phyloP scores from a whole-genome alignment of 2,797 vertebrate genomes.

The Scleropages formosus region DNA sequence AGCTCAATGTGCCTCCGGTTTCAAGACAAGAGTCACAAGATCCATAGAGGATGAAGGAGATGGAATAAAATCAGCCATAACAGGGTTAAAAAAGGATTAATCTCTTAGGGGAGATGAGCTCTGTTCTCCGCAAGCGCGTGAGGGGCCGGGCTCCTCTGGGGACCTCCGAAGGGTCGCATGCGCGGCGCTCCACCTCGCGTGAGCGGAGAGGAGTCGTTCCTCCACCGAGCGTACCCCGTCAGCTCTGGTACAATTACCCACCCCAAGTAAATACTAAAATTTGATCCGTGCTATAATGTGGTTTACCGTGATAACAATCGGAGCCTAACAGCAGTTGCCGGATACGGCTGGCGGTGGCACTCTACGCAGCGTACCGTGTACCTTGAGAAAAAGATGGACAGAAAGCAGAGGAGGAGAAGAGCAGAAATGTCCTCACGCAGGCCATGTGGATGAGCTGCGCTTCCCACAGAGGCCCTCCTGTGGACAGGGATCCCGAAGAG shows the following conservation, averaged over 20 bases:
- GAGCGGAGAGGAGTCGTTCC: background rate
- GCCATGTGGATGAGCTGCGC: conserved; percentile 2
- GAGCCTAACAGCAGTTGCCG: background rate
- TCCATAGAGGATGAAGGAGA: background rate
- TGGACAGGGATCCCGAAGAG: too few species aligned
- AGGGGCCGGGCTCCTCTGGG: too few species aligned
- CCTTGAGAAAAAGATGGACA: background rate
- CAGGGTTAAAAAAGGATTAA: background rate
- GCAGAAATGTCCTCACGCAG: background rate
- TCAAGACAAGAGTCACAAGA: background rate
- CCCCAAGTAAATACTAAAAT: background rate
- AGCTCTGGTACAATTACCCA: background rate
- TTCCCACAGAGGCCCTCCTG: background rate
- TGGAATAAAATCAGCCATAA: background rate
- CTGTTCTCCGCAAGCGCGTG: background rate
- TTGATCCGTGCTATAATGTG: background rate
- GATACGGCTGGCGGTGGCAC: background rate
- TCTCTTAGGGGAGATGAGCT: background rate
- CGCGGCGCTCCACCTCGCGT: too few species aligned
- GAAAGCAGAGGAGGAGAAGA: background rate
- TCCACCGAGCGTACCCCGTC: background rate
- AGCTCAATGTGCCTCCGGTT: background rate
- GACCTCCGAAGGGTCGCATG: too few species aligned
- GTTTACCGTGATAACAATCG: background rate
- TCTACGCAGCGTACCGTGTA: background rate